These are phyloP conservation scores for Pyrocoelia pectoralis DNA, from an alignment of 2,888 invertebrate species.

Conservation along the genomic window DNA sequence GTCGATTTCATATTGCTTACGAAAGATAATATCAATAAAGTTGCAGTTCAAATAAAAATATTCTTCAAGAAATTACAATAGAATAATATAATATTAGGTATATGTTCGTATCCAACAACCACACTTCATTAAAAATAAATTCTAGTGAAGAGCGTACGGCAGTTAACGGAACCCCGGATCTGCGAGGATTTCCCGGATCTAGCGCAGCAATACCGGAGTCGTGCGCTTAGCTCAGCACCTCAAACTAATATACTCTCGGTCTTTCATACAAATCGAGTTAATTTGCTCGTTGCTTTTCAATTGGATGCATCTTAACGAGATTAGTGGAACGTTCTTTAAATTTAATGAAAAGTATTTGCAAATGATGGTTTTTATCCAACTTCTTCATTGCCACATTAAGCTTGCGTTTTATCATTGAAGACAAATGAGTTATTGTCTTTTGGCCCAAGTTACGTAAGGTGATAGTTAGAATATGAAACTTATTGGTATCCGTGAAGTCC, in stretches of 20 bases:
- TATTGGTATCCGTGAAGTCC: too few relatives aligned
- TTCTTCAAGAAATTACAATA: slow-evolving; percentile 13
- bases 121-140: slow-evolving; percentile 66
- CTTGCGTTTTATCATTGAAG: too few relatives aligned
- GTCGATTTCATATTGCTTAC: too few relatives aligned
- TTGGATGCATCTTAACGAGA: slow-evolving; percentile 35
- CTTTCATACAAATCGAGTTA: slow-evolving; percentile 38
- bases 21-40: too few relatives aligned
- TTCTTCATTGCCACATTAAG: neutral
- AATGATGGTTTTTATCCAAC: slow-evolving; percentile 2
- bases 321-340: slow-evolving; percentile 31
- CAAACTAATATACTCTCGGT: slow-evolving; percentile 38
- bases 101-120: slow-evolving; percentile 45
- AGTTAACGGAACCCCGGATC: slow-evolving; percentile 60
- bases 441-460: too few relatives aligned
- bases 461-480: too few relatives aligned
- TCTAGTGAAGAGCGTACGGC: slow-evolving; percentile 54
- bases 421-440: too few relatives aligned
- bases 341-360: slow-evolving; percentile 28
- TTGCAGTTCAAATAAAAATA: too few relatives aligned
- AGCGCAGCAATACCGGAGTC: slow-evolving; percentile 45
- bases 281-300: slow-evolving; percentile 36
- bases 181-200: slow-evolving; percentile 61
- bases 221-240: slow-evolving; percentile 37
- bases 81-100: slow-evolving; percentile 26